These are phyloP conservation scores for Chymomyza procnemis DNA, from an alignment of 2,888 invertebrate genomes.

Conservation along the genomic window DNA sequence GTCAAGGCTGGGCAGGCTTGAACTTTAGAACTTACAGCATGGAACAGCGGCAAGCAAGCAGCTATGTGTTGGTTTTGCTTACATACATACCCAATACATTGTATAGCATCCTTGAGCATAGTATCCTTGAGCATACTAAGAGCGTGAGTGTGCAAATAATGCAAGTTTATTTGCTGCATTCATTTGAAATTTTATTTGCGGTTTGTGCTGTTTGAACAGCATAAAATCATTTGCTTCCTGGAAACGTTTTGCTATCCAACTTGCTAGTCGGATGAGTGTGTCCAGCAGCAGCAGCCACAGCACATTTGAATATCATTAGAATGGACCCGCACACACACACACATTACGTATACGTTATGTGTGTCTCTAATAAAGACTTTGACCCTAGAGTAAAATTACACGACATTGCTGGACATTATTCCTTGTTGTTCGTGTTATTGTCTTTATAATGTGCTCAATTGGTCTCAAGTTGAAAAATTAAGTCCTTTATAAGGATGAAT, in stretches of 20 bases:
- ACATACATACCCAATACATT: background rate
- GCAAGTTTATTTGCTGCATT: slow-evolving; percentile 44
- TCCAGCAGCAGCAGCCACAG: slow-evolving; percentile 22
- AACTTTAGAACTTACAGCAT: background rate
- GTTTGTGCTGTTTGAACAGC: slow-evolving; percentile 22
- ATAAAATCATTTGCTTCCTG: slow-evolving; percentile 16
- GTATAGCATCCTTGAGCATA: slow-evolving; percentile 6
- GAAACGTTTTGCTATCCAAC: background rate
- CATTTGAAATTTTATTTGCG: slow-evolving; percentile 47
- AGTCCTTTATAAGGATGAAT: no score
- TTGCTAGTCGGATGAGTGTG: no score
- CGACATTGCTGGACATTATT: background rate
- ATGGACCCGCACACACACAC: background rate
- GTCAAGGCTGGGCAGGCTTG: background rate
- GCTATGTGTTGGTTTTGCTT: slow-evolving; percentile 9
- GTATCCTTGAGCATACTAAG: background rate
- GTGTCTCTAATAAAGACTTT: background rate
- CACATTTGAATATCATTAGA: background rate
- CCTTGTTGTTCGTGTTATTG: background rate
- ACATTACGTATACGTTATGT: background rate
- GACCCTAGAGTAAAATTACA: background rate
- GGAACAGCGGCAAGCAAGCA: background rate
- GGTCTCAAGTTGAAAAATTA: background rate
- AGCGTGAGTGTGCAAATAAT: slow-evolving; percentile 3
- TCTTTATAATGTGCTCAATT: background rate